Conservation (phyloP, 2,888 invertebrate species). For the Halictus quadricinctus region DNA sequence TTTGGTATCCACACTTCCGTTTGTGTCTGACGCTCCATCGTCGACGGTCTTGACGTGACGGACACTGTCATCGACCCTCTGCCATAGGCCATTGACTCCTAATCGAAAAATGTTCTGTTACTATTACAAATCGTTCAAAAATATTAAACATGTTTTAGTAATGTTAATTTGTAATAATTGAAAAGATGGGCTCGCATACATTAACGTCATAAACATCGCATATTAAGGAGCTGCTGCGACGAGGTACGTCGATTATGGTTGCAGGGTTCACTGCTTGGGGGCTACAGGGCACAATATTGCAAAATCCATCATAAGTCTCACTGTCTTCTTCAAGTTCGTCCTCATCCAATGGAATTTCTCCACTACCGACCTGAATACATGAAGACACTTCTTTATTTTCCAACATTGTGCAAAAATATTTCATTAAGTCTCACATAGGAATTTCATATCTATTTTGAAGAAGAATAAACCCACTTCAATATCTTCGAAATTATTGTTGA, state of each 20-base stretch:
- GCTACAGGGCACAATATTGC: slow-evolving; percentile 70
- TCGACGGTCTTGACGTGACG: slow-evolving; percentile 82
- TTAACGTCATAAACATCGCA: slow-evolving; percentile 87
- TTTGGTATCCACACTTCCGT: slow-evolving; percentile 90
- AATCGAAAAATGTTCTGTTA: neutral
- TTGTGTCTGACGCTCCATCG: slow-evolving; percentile 93
- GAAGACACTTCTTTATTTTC: neutral
- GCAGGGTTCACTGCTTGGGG: slow-evolving; percentile 79
- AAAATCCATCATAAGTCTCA: slow-evolving; percentile 70
- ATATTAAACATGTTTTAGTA: neutral
- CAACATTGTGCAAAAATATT: neutral
- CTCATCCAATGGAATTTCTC: slow-evolving; percentile 91
- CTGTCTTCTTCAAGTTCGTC: slow-evolving; percentile 88
- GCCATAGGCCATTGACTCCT: slow-evolving; percentile 54
- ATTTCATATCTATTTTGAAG: neutral
- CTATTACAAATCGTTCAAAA: neutral
- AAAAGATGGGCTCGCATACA: neutral
- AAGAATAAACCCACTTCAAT: neutral
- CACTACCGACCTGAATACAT: slow-evolving; percentile 88
- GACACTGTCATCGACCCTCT: slow-evolving; percentile 62
- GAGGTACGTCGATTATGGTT: slow-evolving; percentile 72
- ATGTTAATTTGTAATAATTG: neutral
- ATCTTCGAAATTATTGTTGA: too few species aligned
- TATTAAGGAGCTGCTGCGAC: slow-evolving; percentile 85
- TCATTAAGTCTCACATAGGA: neutral